Evolutionary conservation across 2,888 invertebrate species (phyloP).

Genomic region (Erynnis tages): DNA sequence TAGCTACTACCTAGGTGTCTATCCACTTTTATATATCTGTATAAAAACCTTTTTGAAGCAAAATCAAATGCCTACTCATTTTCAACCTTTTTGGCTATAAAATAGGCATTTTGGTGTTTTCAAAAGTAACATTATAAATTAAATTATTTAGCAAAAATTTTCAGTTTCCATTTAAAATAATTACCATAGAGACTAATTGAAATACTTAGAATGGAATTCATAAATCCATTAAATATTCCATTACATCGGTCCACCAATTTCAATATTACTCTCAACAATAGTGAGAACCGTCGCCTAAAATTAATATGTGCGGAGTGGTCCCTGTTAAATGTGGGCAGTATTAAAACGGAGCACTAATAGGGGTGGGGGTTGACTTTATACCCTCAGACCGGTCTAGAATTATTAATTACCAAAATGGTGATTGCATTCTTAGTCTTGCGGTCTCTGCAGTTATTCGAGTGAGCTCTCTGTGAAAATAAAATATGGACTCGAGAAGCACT

Average conservation of each 20-base stretch:
- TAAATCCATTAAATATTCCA: constrained; percentile 22
- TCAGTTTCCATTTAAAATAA: constrained; percentile 12
- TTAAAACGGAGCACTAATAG: constrained; percentile 72
- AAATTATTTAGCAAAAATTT: too few relatives aligned
- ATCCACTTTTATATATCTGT: too few relatives aligned
- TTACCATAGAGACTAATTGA: constrained; percentile 11
- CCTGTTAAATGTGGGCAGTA: constrained; percentile 68
- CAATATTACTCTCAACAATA: constrained; percentile 34
- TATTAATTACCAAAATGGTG: constrained; percentile 76
- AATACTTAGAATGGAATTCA: constrained; percentile 15
- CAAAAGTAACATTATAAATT: not conserved
- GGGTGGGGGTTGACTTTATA: constrained; percentile 61
- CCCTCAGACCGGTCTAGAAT: constrained; percentile 74
- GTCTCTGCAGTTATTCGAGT: constrained; percentile 50
- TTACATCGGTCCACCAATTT: constrained; percentile 20
- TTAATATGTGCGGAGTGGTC: constrained; percentile 72
- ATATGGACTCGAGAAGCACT: not conserved
- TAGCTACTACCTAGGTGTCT: too few relatives aligned
- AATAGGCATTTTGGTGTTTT: too few relatives aligned
- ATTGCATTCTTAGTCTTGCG: constrained; percentile 69
- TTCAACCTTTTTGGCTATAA: too few relatives aligned
- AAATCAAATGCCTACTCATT: too few relatives aligned
- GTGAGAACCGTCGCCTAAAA: constrained; percentile 47
- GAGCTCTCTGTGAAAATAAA: constrained; percentile 5
- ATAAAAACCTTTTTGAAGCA: too few relatives aligned